Evolutionary conservation across 2,113 vertebrate genomes (phyloP).

Genomic region (Accipiter cooperii): DNA sequence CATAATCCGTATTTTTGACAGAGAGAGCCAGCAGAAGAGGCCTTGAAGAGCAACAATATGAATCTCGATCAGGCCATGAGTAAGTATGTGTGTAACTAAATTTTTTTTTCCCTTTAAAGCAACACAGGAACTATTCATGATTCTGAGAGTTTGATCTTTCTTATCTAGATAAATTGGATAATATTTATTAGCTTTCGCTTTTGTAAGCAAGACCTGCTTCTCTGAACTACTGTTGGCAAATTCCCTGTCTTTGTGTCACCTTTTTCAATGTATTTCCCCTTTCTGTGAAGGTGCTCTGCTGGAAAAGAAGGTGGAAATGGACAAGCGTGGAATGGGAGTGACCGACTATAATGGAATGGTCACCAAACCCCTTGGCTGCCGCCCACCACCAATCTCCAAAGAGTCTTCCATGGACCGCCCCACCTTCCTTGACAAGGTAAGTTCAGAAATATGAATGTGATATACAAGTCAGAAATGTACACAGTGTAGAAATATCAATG

Average conservation of each 20-base stretch:
- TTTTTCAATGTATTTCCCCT: background rate
- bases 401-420: constrained; percentile 92
- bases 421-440: constrained; percentile 94
- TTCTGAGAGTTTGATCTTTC: background rate
- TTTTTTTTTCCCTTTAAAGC: background rate
- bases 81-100: constrained; percentile 71
- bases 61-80: constrained; percentile 99
- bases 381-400: constrained; percentile 94
- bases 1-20: constrained; percentile 52
- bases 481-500: background rate
- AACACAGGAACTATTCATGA: background rate
- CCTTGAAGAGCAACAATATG: constrained; percentile 97
- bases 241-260: background rate
- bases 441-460: background rate
- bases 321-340: constrained; percentile 95
- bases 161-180: background rate
- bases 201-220: background rate
- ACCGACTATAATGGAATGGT: constrained; percentile 92
- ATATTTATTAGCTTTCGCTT: background rate
- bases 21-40: constrained; percentile 99
- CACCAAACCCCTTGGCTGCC: constrained; percentile 91
- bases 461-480: too few species aligned
- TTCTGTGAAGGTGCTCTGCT: constrained; percentile 84
- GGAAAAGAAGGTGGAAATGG: constrained; percentile 98
- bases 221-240: background rate